Percentiles rank a stretch among this genome's conserved stretches.
Evolutionary conservation across 2,888 invertebrate species (phyloP).

Genomic region (Rhaphigaster nebulosa): DNA sequence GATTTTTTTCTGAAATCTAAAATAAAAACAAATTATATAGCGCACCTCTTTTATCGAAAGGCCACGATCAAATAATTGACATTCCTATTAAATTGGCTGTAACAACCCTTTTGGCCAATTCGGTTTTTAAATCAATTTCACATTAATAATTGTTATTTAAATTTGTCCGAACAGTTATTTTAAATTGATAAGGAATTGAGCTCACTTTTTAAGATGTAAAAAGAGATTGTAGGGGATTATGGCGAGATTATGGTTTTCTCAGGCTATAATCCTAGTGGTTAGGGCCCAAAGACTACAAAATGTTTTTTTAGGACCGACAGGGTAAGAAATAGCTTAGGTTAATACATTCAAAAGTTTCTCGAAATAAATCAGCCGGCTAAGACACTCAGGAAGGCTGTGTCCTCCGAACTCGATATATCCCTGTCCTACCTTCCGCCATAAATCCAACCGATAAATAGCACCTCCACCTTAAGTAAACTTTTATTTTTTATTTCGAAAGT

Average conservation of each 20-base stretch:
- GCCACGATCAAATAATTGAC: no score
- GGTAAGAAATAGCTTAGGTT: conserved; percentile 46
- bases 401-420: conserved; percentile 52
- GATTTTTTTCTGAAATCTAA: no score
- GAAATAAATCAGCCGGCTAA: conserved; percentile 35
- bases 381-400: conserved; percentile 22
- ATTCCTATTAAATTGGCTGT: no score
- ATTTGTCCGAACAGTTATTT: neutral
- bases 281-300: conserved; percentile 13
- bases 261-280: conserved; percentile 17
- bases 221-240: neutral
- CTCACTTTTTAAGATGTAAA: neutral
- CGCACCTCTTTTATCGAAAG: no score
- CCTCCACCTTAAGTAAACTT: conserved; percentile 51
- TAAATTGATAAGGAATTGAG: neutral
- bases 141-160: no score
- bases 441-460: conserved; percentile 51
- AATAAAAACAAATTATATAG: no score
- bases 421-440: conserved; percentile 50
- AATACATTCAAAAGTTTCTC: conserved; percentile 56
- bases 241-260: neutral
- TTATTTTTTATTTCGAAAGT: conserved; percentile 14
- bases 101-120: no score
- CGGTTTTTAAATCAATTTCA: no score
- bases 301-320: conserved; percentile 32